phyloP scores from a whole-genome alignment of 2,888 invertebrate genomes.

The Orthonychiurus folsomi region DNA sequence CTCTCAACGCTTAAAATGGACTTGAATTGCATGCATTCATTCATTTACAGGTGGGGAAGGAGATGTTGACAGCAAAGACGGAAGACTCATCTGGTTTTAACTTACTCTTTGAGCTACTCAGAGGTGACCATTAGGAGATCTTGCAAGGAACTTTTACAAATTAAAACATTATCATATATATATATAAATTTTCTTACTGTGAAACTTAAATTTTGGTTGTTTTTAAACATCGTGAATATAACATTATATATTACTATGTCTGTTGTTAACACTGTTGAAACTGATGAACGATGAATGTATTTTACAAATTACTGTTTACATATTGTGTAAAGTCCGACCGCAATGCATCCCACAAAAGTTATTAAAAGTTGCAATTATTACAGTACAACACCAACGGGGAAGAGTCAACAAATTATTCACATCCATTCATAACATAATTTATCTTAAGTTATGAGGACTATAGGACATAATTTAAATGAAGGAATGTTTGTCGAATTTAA shows the following conservation, averaged over 20 bases:
- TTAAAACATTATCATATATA: neutral
- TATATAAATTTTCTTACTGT: neutral
- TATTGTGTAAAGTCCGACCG: too few species aligned
- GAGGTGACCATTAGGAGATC: slow-evolving; percentile 76
- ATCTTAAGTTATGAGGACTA: too few species aligned
- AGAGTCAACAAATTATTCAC: too few species aligned
- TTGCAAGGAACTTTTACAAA: neutral
- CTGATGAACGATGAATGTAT: neutral
- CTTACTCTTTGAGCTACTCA: slow-evolving; percentile 85
- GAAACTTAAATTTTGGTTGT: neutral
- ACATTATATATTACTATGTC: neutral
- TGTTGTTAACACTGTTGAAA: neutral
- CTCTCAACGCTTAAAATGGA: neutral
- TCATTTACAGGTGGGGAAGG: slow-evolving; percentile 74
- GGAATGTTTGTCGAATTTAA: too few species aligned
- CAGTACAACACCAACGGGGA: too few species aligned
- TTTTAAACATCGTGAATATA: neutral
- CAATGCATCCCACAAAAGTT: too few species aligned
- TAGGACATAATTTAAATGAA: too few species aligned
- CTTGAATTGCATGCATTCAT: neutral
- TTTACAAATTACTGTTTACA: neutral
- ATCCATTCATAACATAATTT: too few species aligned
- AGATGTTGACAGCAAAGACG: slow-evolving; percentile 74
- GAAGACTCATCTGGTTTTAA: slow-evolving; percentile 85
- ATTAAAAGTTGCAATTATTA: too few species aligned